phyloP scores from a whole-genome alignment of 2,113 vertebrate species.

The Hippoglossus stenolepis region DNA sequence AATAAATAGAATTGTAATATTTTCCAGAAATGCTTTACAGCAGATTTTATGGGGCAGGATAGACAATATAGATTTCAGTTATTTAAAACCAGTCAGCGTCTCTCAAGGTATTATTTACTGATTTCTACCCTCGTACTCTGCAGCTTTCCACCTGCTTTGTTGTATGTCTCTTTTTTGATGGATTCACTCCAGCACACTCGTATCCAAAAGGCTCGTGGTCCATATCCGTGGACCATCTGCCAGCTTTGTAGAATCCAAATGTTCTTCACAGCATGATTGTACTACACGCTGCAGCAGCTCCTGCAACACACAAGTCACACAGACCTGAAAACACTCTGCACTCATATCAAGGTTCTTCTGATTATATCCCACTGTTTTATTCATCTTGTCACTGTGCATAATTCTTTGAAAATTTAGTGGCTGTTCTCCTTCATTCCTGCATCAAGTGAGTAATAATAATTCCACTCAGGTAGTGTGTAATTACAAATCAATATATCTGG shows the following conservation, averaged over 20 bases:
- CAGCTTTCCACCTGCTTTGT: background rate
- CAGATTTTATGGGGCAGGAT: background rate
- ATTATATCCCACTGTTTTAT: no score
- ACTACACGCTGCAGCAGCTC: background rate
- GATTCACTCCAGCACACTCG: background rate
- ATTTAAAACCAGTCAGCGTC: no score
- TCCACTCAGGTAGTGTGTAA: no score
- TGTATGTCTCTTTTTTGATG: background rate
- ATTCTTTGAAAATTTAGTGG: no score
- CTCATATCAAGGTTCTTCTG: background rate
- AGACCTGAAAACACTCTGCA: background rate
- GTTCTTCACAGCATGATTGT: background rate
- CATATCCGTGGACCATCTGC: conserved; percentile 1
- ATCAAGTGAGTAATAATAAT: no score
- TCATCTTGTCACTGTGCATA: no score
- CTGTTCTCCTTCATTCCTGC: no score
- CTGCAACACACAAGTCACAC: background rate
- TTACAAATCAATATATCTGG: no score
- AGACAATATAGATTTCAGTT: background rate
- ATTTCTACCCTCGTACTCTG: background rate
- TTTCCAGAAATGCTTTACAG: background rate
- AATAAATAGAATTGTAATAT: no score
- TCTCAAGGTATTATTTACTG: no score
- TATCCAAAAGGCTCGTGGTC: background rate
- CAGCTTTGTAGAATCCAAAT: background rate